phyloP scores from a whole-genome alignment of 2,888 invertebrate genomes.

The Ectropis crepuscularia region DNA sequence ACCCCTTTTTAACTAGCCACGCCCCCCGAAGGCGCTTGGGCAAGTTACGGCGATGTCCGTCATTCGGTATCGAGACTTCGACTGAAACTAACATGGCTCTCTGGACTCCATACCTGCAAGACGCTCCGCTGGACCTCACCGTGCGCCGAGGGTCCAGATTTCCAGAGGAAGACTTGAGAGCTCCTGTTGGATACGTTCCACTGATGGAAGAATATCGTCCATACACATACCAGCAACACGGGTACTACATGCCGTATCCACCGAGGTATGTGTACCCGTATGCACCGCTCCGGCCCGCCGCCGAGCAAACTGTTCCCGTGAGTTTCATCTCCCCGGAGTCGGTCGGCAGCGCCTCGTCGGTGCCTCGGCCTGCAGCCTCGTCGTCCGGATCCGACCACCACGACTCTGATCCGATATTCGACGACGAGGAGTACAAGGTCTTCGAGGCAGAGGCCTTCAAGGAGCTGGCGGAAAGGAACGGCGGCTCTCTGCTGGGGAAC shows the following conservation, averaged over 20 bases:
- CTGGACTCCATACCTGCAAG: constrained; percentile 73
- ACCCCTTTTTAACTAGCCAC: constrained; percentile 47
- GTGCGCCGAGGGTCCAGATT: constrained; percentile 11
- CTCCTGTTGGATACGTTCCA: constrained; percentile 4
- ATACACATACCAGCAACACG: constrained; percentile 41
- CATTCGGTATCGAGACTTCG: constrained; percentile 46
- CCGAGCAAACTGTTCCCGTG: constrained; percentile 51
- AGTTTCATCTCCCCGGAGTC: constrained; percentile 61
- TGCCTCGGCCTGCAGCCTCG: constrained; percentile 59
- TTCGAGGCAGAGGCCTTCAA: constrained; percentile 89
- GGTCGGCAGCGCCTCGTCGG: constrained; percentile 52
- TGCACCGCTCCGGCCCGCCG: constrained; percentile 35
- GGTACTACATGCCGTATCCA: constrained; percentile 43
- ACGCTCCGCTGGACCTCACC: constrained; percentile 65
- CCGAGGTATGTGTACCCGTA: constrained; percentile 49
- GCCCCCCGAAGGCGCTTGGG: constrained; percentile 43
- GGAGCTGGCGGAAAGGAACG: constrained; percentile 87
- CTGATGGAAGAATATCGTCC: constrained; percentile 30
- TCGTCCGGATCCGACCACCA: constrained; percentile 69
- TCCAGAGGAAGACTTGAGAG: constrained; percentile 27
- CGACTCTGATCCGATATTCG: constrained; percentile 62
- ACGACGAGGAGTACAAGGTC: constrained; percentile 87
- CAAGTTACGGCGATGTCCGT: constrained; percentile 36
- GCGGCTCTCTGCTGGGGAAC: constrained; percentile 80
- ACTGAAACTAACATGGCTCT: constrained; percentile 58